Evolutionary conservation across 2,888 invertebrate species (phyloP).

Genomic region (Cancer borealis): DNA sequence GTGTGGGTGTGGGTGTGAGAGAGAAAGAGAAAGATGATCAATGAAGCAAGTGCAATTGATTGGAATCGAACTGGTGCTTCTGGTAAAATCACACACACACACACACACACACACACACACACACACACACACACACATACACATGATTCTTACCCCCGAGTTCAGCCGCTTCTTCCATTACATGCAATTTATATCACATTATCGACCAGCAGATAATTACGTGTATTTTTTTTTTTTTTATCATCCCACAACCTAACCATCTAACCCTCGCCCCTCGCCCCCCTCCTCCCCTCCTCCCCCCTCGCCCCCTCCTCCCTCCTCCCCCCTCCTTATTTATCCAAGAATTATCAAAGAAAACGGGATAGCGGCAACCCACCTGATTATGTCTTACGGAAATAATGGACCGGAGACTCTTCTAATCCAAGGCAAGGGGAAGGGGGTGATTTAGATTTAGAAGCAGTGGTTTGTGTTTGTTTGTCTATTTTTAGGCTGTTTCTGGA

Average conservation of each 20-base stretch:
- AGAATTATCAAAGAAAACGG: background rate
- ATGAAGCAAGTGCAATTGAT: too few species aligned
- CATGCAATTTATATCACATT: background rate
- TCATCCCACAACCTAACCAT: background rate
- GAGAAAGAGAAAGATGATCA: too few species aligned
- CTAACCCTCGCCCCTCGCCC: background rate
- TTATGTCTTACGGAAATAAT: background rate
- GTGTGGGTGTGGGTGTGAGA: too few species aligned
- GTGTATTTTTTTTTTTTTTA: slow-evolving; percentile 23
- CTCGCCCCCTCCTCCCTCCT: background rate
- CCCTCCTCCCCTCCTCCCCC: background rate
- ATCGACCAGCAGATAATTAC: background rate
- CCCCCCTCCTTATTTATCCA: background rate
- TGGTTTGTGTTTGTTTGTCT: too few species aligned
- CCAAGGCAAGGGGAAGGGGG: background rate
- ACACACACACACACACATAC: slow-evolving; percentile 18
- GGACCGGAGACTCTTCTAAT: background rate
- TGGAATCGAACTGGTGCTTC: too few species aligned
- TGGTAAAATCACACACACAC: background rate
- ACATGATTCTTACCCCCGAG: background rate
- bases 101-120: slow-evolving; percentile 37
- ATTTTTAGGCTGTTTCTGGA: too few species aligned
- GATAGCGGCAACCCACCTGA: background rate
- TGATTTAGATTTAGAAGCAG: background rate
- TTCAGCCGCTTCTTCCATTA: background rate